Evolutionary conservation across 2,888 invertebrate species (phyloP), one percentile per base, ranked within the genome.

Genomic region (Deilephila porcellus): DNA sequence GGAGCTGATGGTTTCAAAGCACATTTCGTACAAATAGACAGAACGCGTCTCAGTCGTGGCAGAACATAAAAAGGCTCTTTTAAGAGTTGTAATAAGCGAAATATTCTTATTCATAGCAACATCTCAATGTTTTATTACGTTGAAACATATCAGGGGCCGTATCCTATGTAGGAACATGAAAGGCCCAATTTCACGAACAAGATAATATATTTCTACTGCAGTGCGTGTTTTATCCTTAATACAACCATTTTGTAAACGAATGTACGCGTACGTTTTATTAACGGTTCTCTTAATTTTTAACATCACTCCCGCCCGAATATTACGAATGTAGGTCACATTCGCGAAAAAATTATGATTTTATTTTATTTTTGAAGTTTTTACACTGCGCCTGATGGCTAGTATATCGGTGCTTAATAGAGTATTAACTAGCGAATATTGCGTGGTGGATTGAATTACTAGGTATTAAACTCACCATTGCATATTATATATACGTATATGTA

Each of bases 211-310:
- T 81, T 82, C 75, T 82, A 83, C 83, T 83, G 77, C 84, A 86
- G 88, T 85, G 88, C 91, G 91, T 92, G 92, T 85, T 89, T 90
- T 89, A 85, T 86, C 81, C 82, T 83, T 91, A 92, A 92, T 92
- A 88, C 79, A 85, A 87, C 91, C 90, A 92, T 90, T 92, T 91
- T 89, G 82, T 80, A 81, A 82, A 79, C 76, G 78, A 77, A 80
- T 74, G 63, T 60, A 64, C 67, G 59, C 56, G 20, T 63, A 72
- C 72, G 71, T 67, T 72, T 60, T 75, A 72, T 70, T 75, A 77
- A 78, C 76, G 77, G 76, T 34, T 56, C 25, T 52, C 29, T 72
- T 60, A 70, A 71, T 62, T 71, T 62, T 62, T 71, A 37, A 62
- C 29, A 71, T 11, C 62, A 20, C 14, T 63, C 11, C 29, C 45